Percentiles rank a stretch among this genome's conserved stretches.
Conservation (phyloP, 2,113 vertebrate species). For the Microtus richardsoni region DNA sequence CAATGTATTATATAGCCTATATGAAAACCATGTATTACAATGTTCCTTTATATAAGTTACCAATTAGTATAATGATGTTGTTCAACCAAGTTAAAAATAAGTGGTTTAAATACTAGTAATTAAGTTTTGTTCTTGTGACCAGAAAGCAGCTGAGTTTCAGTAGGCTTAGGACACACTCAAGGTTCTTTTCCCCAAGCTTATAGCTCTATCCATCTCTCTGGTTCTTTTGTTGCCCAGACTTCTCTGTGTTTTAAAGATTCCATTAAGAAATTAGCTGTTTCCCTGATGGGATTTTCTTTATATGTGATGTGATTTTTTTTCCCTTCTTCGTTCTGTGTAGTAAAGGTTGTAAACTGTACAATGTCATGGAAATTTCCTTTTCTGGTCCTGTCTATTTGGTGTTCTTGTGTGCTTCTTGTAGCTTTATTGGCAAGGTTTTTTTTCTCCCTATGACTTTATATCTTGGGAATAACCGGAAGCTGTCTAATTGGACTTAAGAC, state of each 20-base stretch:
- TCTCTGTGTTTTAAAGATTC: neutral
- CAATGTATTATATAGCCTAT: neutral
- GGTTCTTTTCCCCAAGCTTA: no score
- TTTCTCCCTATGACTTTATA: neutral
- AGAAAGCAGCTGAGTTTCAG: neutral
- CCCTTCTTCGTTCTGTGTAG: neutral
- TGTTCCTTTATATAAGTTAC: neutral
- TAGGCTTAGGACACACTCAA: neutral
- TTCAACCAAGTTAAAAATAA: neutral
- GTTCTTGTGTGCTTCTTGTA: neutral
- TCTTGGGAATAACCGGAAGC: neutral
- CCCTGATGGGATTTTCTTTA: neutral
- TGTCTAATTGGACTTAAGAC: neutral
- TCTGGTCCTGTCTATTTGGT: neutral
- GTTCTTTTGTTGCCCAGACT: no score
- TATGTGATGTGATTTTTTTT: neutral
- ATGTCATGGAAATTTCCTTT: neutral
- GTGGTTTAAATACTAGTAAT: neutral
- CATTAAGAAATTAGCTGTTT: no score
- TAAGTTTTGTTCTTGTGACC: neutral
- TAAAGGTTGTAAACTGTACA: neutral
- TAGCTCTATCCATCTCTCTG: neutral
- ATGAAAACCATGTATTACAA: conserved; percentile 44
- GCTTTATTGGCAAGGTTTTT: neutral
- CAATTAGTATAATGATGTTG: neutral